These are phyloP conservation scores for Urechis unicinctus DNA, from an alignment of 2,888 invertebrate species.

Conservation along the genomic window DNA sequence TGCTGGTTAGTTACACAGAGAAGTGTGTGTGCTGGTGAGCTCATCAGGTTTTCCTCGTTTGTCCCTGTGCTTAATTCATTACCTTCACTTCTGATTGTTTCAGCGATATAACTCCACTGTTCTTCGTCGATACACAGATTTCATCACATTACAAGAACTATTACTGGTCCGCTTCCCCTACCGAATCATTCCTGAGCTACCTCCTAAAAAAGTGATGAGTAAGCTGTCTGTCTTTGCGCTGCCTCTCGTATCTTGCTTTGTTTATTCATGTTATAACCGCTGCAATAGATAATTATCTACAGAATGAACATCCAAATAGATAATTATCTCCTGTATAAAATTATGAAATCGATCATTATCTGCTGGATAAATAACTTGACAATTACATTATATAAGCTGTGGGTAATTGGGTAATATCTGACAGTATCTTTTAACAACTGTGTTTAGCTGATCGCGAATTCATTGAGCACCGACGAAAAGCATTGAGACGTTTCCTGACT, in stretches of 20 bases:
- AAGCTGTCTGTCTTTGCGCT: too few species aligned
- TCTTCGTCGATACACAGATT: constrained; percentile 50
- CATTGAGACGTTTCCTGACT: constrained; percentile 45
- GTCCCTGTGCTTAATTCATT: too few species aligned
- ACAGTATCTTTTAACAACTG: background rate
- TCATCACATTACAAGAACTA: constrained; percentile 49
- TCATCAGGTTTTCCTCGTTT: background rate
- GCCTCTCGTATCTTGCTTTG: too few species aligned
- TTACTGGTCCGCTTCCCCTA: constrained; percentile 48
- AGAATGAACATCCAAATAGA: too few species aligned
- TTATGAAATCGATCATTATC: too few species aligned
- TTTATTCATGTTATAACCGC: too few species aligned
- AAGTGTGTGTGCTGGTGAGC: background rate
- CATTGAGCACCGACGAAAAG: constrained; percentile 47
- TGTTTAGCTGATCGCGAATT: constrained; percentile 47
- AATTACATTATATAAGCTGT: background rate
- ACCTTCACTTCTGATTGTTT: too few species aligned
- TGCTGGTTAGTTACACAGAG: too few species aligned
- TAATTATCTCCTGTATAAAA: too few species aligned
- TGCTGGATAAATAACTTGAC: too few species aligned
- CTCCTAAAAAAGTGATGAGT: constrained; percentile 51
- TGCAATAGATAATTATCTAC: too few species aligned
- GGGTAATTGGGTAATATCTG: constrained; percentile 1
- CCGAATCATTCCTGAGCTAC: constrained; percentile 47
- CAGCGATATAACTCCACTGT: constrained; percentile 47